Percentiles rank a stretch among this genome's conserved stretches.
Conservation (phyloP, 2,888 invertebrate genomes). For the Heliconius hortense region DNA sequence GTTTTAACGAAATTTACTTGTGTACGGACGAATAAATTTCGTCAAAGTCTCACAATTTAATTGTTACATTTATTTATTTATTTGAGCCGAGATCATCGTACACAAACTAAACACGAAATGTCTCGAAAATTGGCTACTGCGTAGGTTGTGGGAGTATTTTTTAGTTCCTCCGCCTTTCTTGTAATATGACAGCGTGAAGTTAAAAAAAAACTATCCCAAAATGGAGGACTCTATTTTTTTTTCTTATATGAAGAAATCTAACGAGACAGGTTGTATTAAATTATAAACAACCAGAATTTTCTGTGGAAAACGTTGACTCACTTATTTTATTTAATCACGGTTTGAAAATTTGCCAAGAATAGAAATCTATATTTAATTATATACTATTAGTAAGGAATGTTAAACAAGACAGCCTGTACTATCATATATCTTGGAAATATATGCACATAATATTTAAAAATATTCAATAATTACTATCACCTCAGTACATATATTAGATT, state of each 20-base stretch:
- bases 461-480: too few relatives aligned
- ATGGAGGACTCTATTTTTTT: background rate
- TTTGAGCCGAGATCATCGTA: too few relatives aligned
- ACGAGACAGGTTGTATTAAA: background rate
- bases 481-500: too few relatives aligned
- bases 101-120: too few relatives aligned
- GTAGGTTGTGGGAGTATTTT: background rate
- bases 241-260: background rate
- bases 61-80: too few relatives aligned
- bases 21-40: background rate
- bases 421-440: too few relatives aligned
- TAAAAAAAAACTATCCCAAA: too few relatives aligned
- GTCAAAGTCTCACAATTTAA: too few relatives aligned
- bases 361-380: conserved; percentile 1
- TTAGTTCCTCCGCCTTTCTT: background rate
- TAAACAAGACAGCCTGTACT: too few relatives aligned
- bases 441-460: too few relatives aligned
- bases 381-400: background rate
- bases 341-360: conserved; percentile 25
- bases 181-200: background rate
- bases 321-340: conserved; percentile 4
- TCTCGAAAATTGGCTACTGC: too few relatives aligned
- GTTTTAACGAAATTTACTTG: too few relatives aligned
- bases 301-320: conserved; percentile 1
- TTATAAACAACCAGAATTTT: conserved; percentile 18